Conservation (phyloP, 2,888 invertebrate species). For the Drosophila paranaensis region DNA sequence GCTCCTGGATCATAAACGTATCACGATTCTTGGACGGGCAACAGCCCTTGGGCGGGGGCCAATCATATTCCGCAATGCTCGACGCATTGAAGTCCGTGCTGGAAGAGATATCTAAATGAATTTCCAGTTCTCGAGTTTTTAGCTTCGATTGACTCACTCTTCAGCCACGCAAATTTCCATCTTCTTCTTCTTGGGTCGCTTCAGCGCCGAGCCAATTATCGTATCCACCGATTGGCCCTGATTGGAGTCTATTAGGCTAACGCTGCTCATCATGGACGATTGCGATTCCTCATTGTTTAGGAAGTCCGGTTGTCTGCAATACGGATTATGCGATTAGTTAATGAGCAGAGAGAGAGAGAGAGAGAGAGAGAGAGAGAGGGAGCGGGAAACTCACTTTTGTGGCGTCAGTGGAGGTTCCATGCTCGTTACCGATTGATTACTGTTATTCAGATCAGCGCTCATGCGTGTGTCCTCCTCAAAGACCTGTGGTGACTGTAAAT, state of each 20-base stretch:
- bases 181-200: slow-evolving; percentile 85
- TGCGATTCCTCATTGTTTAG: slow-evolving; percentile 89
- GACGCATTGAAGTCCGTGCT: slow-evolving; percentile 90
- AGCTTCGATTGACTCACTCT: slow-evolving; percentile 80
- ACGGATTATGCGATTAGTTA: not conserved
- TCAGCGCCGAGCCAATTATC: slow-evolving; percentile 73
- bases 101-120: not conserved
- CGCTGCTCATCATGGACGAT: slow-evolving; percentile 91
- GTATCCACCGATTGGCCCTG: slow-evolving; percentile 67
- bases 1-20: slow-evolving; percentile 98
- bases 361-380: not conserved
- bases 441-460: slow-evolving; percentile 88
- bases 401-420: slow-evolving; percentile 72
- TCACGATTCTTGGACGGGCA: slow-evolving; percentile 87
- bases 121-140: not conserved
- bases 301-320: slow-evolving; percentile 82
- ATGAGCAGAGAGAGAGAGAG: not conserved
- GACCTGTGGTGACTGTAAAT: slow-evolving; percentile 85
- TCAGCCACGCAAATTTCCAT: slow-evolving; percentile 86
- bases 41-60: slow-evolving; percentile 89
- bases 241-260: slow-evolving; percentile 82
- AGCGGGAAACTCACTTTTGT: slow-evolving; percentile 67
- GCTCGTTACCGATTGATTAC: slow-evolving; percentile 67
- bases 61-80: slow-evolving; percentile 96
- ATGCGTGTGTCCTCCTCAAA: slow-evolving; percentile 91